These are phyloP conservation scores for Podarcis muralis DNA, from an alignment of 2,113 vertebrate genomes.

Conservation along the genomic window DNA sequence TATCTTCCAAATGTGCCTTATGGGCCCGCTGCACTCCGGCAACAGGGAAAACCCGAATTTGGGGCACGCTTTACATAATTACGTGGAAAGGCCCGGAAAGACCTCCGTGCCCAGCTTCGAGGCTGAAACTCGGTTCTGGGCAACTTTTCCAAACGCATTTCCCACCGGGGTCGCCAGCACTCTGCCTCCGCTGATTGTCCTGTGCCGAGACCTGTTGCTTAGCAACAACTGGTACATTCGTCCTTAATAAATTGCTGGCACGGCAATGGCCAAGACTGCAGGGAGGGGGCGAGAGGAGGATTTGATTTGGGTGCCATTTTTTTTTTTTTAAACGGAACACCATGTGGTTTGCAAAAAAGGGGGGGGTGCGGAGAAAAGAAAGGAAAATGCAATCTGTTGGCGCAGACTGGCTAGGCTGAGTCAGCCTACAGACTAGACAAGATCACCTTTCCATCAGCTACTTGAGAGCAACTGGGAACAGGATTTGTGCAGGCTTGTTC, in stretches of 20 bases:
- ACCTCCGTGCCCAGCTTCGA: slow-evolving; percentile 4
- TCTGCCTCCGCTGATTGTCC: slow-evolving; percentile 32
- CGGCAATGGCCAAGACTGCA: slow-evolving; percentile 24
- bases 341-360: background rate
- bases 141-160: slow-evolving; percentile 24
- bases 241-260: slow-evolving; percentile 67
- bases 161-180: background rate
- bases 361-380: background rate
- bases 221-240: slow-evolving; percentile 67
- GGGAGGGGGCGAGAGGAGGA: slow-evolving; percentile 10
- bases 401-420: slow-evolving; percentile 3
- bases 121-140: slow-evolving; percentile 6
- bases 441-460: background rate
- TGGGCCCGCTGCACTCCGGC: background rate
- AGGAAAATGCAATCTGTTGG: slow-evolving; percentile 22
- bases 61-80: slow-evolving; percentile 35
- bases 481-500: background rate
- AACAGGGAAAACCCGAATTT: background rate
- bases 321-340: background rate
- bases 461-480: background rate
- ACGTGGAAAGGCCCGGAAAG: background rate
- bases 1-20: background rate
- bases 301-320: background rate
- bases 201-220: slow-evolving; percentile 73
- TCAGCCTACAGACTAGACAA: slow-evolving; percentile 9